These are phyloP conservation scores for Acrossocheilus fasciatus DNA, from an alignment of 2,797 vertebrate genomes.

Conservation along the genomic window DNA sequence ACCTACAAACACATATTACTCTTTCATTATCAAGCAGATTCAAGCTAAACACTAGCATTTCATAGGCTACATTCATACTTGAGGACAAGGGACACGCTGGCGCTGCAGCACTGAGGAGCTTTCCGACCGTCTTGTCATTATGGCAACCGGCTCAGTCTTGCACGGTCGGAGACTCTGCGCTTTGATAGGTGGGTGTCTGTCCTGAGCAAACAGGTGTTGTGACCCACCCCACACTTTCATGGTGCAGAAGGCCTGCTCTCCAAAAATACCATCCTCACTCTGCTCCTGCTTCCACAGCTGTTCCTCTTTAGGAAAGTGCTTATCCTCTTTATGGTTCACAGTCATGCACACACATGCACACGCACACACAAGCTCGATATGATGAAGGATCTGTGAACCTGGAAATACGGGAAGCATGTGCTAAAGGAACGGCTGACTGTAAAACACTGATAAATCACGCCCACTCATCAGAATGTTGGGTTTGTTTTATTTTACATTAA, in stretches of 20 bases:
- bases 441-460: not conserved
- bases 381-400: constrained; percentile 35
- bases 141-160: constrained; percentile 29
- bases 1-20: not conserved
- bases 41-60: constrained; percentile 3
- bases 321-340: constrained; percentile 52
- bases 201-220: constrained; percentile 65
- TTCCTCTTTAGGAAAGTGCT: constrained; percentile 53
- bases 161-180: constrained; percentile 42
- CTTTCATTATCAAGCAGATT: constrained; percentile 23
- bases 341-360: constrained; percentile 40
- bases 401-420: constrained; percentile 24
- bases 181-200: constrained; percentile 59
- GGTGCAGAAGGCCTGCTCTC: constrained; percentile 52
- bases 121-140: constrained; percentile 45
- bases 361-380: not conserved
- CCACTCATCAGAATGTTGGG: not conserved
- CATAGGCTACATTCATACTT: not conserved
- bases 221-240: constrained; percentile 56
- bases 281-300: constrained; percentile 59
- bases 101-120: constrained; percentile 20
- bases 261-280: constrained; percentile 62
- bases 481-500: constrained; percentile 24
- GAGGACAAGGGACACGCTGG: constrained; percentile 3
- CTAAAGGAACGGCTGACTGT: not conserved